These are phyloP conservation scores for Cetoscarus ocellatus DNA, from an alignment of 2,797 vertebrate genomes.

Conservation along the genomic window DNA sequence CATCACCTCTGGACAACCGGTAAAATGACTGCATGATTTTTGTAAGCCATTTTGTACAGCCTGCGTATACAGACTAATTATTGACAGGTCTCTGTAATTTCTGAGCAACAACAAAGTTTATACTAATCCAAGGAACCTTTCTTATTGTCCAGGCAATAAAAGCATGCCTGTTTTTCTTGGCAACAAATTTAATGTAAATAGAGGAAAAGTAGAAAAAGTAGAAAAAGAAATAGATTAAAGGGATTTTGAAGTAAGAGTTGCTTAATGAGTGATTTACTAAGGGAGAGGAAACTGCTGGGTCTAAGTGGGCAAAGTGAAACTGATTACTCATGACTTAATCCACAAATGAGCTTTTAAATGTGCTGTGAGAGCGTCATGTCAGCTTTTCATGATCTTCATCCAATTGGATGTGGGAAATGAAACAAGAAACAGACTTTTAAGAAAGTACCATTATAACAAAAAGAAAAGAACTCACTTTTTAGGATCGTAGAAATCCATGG, in stretches of 20 bases:
- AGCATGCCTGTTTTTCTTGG: conserved; percentile 77
- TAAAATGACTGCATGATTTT: conserved; percentile 63
- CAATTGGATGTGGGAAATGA: conserved; percentile 9
- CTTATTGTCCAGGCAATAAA: conserved; percentile 65
- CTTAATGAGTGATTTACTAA: conserved; percentile 59
- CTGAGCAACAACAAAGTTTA: conserved; percentile 83
- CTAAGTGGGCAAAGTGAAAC: conserved; percentile 54
- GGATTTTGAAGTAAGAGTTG: conserved; percentile 33
- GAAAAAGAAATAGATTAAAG: conserved; percentile 44
- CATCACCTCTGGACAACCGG: conserved; percentile 70
- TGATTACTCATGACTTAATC: conserved; percentile 39
- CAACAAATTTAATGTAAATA: conserved; percentile 30
- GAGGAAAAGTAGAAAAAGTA: conserved; percentile 47
- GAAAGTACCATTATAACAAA: neutral
- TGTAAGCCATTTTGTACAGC: conserved; percentile 78
- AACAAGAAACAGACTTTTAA: neutral
- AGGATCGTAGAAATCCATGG: conserved; percentile 96
- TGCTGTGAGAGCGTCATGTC: conserved; percentile 3
- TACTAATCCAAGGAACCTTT: conserved; percentile 76
- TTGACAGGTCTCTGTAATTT: conserved; percentile 78
- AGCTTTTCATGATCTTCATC: conserved; percentile 17
- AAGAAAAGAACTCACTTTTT: conserved; percentile 88
- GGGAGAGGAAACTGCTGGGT: conserved; percentile 44
- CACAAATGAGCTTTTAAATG: conserved; percentile 36
- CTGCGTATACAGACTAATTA: conserved; percentile 81